phyloP scores from a whole-genome alignment of 2,888 invertebrate species.

The Cataglyphis albicans region DNA sequence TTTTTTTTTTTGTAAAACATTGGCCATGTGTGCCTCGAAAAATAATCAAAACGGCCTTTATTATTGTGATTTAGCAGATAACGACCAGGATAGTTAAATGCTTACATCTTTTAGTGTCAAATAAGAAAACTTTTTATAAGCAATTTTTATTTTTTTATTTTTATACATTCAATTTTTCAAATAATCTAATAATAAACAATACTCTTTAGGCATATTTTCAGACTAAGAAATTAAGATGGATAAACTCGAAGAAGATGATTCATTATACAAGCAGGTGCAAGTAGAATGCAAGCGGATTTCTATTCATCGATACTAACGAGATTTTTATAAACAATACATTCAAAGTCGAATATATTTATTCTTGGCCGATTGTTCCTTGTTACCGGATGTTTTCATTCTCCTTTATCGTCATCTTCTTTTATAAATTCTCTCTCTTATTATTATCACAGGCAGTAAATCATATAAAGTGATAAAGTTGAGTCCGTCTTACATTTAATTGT shows the following conservation, averaged over 20 bases:
- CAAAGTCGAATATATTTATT: slow-evolving; percentile 18
- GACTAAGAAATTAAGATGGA: neutral
- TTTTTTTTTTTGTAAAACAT: neutral
- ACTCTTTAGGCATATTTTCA: neutral
- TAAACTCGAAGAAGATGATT: slow-evolving; percentile 11
- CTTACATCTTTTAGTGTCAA: neutral
- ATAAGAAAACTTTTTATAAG: neutral
- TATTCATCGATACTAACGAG: slow-evolving; percentile 49
- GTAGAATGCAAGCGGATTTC: slow-evolving; percentile 14
- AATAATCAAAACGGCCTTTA: neutral
- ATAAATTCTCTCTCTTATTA: neutral
- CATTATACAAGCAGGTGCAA: slow-evolving; percentile 28
- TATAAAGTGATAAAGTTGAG: slow-evolving; percentile 31
- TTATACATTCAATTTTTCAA: neutral
- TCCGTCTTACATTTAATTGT: slow-evolving; percentile 20
- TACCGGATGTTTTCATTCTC: slow-evolving; percentile 2
- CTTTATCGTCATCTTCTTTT: neutral
- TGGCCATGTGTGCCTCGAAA: neutral
- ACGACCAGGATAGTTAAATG: neutral
- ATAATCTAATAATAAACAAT: neutral
- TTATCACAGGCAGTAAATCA: slow-evolving; percentile 17
- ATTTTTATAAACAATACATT: slow-evolving; percentile 34
- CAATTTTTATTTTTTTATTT: neutral
- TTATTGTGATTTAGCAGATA: neutral
- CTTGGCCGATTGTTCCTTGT: slow-evolving; percentile 27